These are phyloP conservation scores for Julus scanicus DNA, from an alignment of 2,888 invertebrate genomes.

Conservation along the genomic window DNA sequence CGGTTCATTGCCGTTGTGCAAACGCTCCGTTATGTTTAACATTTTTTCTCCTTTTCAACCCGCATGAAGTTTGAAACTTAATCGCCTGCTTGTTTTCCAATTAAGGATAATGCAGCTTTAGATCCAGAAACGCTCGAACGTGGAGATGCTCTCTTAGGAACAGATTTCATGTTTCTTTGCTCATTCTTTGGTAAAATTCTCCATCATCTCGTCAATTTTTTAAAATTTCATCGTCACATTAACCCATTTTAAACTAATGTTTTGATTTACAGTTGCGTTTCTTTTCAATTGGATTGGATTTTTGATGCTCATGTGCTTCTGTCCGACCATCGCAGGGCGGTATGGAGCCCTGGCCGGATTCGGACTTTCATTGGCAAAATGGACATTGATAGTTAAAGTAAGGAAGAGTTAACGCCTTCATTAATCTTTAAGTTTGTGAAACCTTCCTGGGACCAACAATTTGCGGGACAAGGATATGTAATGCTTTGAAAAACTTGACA, in stretches of 20 bases:
- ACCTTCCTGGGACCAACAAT: neutral
- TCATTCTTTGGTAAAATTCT: conserved; percentile 81
- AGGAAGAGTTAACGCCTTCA: neutral
- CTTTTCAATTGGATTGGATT: conserved; percentile 97
- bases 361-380: conserved; percentile 91
- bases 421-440: neutral
- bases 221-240: neutral
- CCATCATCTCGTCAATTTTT: neutral
- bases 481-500: neutral
- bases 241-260: neutral
- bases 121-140: conserved; percentile 78
- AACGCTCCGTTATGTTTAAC: neutral
- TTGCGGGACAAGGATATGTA: neutral
- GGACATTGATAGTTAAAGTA: conserved; percentile 90
- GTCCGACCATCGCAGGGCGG: conserved; percentile 91
- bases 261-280: conserved; percentile 78
- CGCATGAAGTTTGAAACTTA: conserved; percentile 41
- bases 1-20: too few species aligned
- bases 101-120: conserved; percentile 74
- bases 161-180: conserved; percentile 92
- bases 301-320: conserved; percentile 90
- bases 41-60: neutral
- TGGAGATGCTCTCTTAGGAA: conserved; percentile 85
- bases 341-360: conserved; percentile 94
- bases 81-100: conserved; percentile 64